Conservation (phyloP, 2,113 vertebrate genomes). For the Forbesichthys agassizii region DNA sequence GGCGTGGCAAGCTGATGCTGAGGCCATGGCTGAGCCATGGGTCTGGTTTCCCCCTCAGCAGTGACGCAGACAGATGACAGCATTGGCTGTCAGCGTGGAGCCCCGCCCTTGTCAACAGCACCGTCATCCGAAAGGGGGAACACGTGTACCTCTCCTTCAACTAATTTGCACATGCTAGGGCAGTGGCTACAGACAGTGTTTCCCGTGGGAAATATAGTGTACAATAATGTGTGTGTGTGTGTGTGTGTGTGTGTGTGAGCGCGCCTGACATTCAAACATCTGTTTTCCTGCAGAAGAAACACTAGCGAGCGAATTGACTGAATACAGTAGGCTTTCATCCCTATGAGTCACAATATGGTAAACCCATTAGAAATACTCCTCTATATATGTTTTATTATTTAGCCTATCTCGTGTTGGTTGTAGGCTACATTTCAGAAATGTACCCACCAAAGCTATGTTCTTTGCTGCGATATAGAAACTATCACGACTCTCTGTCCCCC, state of each 20-base stretch:
- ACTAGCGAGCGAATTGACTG: too few relatives aligned
- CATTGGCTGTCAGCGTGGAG: constrained; percentile 36
- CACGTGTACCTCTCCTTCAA: constrained; percentile 35
- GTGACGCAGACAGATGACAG: constrained; percentile 40
- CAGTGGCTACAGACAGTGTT: constrained; percentile 8
- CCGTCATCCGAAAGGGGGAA: constrained; percentile 35
- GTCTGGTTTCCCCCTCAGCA: constrained; percentile 15
- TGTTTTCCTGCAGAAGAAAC: too few relatives aligned
- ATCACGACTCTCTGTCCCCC: background rate
- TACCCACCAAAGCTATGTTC: background rate
- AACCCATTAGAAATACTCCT: too few relatives aligned
- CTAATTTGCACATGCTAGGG: constrained; percentile 25
- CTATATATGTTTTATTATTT: too few relatives aligned
- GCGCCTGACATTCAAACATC: background rate
- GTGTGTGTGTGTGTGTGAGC: background rate
- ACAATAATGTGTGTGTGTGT: background rate
- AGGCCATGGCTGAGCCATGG: constrained; percentile 19
- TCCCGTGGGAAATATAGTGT: constrained; percentile 2
- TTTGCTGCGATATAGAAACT: background rate
- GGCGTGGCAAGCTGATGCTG: background rate
- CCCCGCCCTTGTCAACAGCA: constrained; percentile 23
- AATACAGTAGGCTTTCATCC: too few relatives aligned
- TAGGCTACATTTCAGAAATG: background rate
- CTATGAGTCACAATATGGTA: too few relatives aligned
- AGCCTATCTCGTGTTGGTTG: too few relatives aligned